Evolutionary conservation across 1,140 invertebrate species (phyloP), one percentile per base, ranked within the genome.

Genomic region (Neodiprion virginianus): DNA sequence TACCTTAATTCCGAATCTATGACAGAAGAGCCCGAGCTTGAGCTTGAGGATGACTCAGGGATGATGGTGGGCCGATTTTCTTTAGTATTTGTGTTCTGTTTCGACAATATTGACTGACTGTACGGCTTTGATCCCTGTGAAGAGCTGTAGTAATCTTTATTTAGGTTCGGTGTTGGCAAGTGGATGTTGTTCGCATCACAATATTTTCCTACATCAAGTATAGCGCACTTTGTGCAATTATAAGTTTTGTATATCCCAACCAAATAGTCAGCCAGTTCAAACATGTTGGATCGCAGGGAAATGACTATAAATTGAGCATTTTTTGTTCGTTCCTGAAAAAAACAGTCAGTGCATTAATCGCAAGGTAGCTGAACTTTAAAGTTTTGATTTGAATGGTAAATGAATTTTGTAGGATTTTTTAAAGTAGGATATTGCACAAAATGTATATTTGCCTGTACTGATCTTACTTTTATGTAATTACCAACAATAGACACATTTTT

Each of bases 221-320:
- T 93, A 0, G 95, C 90, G 23, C 94, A 93, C 78, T 96, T 94
- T 0, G 96, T 97, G 82, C 94, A 95, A 84, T 99, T 96, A 76
- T 94, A 91, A 0, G 95, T 96, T 88, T 99, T 99, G 85, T 97
- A 99, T 74, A 99, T 99, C 1, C 98, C 98, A 3, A 99, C 94
- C 0, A 99, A 88, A 74, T 94, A 91, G 85, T 99, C 96, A 0
- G 96, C 94, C 7, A 98, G 86, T 83, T 99, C 98, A 85, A 99
- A 99, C 98, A 99, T 99, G 83, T 99, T 98, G 67, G 97, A 96
- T 7, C 98, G 90, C 7, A 99, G 90, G 0, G 98, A 99, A 71
- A 99, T 99, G 73, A 99, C 97, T 70, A 99, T 98, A 82, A 99
- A 99, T 85, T 99, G 99, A 0, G 98, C 97, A 88, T 99, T 99